phyloP scores from a whole-genome alignment of 2,113 vertebrate genomes.

The Triplophysa siluroides region DNA sequence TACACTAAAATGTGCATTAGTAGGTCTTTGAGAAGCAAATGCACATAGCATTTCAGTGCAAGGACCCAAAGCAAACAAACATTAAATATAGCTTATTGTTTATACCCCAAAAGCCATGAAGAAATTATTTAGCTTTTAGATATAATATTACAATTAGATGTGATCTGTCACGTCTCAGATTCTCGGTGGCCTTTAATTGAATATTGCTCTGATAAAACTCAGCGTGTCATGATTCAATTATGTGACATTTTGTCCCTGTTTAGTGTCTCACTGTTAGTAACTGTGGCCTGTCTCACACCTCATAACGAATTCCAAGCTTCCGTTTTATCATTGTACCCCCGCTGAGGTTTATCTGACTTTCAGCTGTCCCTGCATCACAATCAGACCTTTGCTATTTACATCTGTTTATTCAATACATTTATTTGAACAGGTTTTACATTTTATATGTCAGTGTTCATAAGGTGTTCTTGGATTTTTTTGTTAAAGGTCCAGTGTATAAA shows the following conservation, averaged over 20 bases:
- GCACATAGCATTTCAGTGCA: background rate
- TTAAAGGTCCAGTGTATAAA: no score
- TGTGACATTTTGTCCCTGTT: conserved; percentile 8
- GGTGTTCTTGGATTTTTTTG: background rate
- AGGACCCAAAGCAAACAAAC: background rate
- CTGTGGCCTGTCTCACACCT: background rate
- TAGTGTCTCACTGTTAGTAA: conserved; percentile 5
- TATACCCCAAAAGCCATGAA: background rate
- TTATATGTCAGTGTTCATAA: background rate
- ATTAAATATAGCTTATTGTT: background rate
- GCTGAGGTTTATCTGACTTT: background rate
- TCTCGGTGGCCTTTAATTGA: background rate
- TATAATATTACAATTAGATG: background rate
- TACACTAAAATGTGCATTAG: no score
- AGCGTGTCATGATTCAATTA: conserved; percentile 28
- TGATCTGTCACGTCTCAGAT: background rate
- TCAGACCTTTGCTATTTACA: background rate
- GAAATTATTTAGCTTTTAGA: background rate
- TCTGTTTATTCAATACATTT: background rate
- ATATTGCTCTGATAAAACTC: conserved; percentile 16
- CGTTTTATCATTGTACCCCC: background rate
- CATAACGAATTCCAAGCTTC: background rate
- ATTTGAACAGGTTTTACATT: no score
- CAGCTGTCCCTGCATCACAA: background rate
- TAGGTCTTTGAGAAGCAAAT: no score